Percentiles rank a stretch among this genome's conserved stretches.
phyloP scores from a whole-genome alignment of 2,888 invertebrate genomes.

The Bombylius discolor region DNA sequence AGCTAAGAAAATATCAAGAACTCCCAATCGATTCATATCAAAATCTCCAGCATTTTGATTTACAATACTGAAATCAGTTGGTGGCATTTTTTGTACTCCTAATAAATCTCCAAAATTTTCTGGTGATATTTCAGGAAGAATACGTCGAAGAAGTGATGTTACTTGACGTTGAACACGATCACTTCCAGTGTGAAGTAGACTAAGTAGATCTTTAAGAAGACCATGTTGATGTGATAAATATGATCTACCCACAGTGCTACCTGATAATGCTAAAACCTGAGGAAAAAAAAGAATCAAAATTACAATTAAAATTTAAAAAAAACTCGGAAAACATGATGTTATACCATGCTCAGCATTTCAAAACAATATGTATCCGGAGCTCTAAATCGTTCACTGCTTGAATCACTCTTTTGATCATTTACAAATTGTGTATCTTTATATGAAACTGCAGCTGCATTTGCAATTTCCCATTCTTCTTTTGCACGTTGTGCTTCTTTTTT shows the following conservation, averaged over 20 bases:
- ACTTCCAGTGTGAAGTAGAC: slow-evolving; percentile 83
- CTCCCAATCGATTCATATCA: slow-evolving; percentile 49
- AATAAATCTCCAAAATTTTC: slow-evolving; percentile 66
- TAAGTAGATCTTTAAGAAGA: slow-evolving; percentile 69
- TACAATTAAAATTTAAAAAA: not conserved
- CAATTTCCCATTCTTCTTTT: slow-evolving; percentile 81
- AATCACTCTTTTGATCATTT: slow-evolving; percentile 25
- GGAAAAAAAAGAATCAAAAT: slow-evolving; percentile 30
- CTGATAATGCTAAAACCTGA: slow-evolving; percentile 63
- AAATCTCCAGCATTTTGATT: slow-evolving; percentile 37
- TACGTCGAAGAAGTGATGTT: slow-evolving; percentile 71
- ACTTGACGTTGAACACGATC: slow-evolving; percentile 90
- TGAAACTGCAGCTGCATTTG: slow-evolving; percentile 28
- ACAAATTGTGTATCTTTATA: slow-evolving; percentile 25
- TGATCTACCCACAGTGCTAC: slow-evolving; percentile 77
- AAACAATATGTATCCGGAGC: slow-evolving; percentile 84
- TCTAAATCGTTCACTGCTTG: slow-evolving; percentile 27
- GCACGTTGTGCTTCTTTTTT: slow-evolving; percentile 75
- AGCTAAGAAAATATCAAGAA: slow-evolving; percentile 79
- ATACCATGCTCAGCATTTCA: slow-evolving; percentile 87
- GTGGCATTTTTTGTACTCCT: slow-evolving; percentile 56
- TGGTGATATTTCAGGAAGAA: slow-evolving; percentile 81
- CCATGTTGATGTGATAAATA: slow-evolving; percentile 84
- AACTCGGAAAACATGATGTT: not conserved
- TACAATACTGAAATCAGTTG: slow-evolving; percentile 62